Percentiles rank a stretch among this genome's conserved stretches.
phyloP scores from a whole-genome alignment of 2,888 invertebrate species.

The Caenorhabditis auriculariae region DNA sequence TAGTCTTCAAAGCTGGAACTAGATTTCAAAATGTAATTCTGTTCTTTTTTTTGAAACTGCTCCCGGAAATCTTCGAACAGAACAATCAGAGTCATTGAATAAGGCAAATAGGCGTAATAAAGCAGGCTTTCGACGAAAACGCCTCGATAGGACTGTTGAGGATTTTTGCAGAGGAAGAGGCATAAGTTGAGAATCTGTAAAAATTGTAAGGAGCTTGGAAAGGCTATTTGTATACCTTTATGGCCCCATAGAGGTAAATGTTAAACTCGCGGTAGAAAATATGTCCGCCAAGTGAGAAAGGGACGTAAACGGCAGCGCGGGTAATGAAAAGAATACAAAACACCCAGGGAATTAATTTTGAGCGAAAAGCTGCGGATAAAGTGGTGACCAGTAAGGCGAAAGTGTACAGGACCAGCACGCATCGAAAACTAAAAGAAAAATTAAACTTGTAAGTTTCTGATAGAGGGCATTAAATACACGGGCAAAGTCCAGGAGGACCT shows the following conservation, averaged over 20 bases:
- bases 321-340: conserved; percentile 50
- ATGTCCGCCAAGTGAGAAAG: conserved; percentile 38
- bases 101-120: conserved; percentile 56
- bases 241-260: conserved; percentile 54
- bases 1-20: too few relatives aligned
- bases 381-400: conserved; percentile 27
- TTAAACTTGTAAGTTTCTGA: not conserved
- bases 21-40: too few relatives aligned
- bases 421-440: conserved; percentile 32
- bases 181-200: conserved; percentile 49
- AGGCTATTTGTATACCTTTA: conserved; percentile 38
- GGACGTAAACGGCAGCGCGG: conserved; percentile 28
- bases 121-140: conserved; percentile 19
- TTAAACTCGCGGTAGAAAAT: conserved; percentile 60
- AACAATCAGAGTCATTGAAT: conserved; percentile 56
- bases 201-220: not conserved
- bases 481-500: too few relatives aligned
- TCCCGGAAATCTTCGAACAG: conserved; percentile 52
- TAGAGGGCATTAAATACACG: too few relatives aligned
- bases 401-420: conserved; percentile 29
- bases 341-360: conserved; percentile 40
- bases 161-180: conserved; percentile 34
- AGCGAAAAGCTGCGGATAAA: not conserved
- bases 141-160: not conserved
- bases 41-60: conserved; percentile 29